Evolutionary conservation across 2,888 invertebrate species (phyloP).

Genomic region (Byasa hedistus): DNA sequence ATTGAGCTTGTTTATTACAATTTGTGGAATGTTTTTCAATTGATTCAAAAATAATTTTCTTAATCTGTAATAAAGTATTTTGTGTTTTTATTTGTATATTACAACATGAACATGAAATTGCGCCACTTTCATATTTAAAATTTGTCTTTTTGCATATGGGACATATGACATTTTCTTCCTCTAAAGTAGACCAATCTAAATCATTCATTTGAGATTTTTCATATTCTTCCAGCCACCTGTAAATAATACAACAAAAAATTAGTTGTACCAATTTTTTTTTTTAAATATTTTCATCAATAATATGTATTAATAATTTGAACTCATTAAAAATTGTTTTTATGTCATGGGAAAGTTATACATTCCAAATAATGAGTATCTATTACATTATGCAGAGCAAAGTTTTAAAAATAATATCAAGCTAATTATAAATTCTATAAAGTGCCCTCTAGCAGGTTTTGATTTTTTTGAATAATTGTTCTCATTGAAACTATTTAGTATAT

Average conservation of each 20-base stretch:
- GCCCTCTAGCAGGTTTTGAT: no score
- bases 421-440: no score
- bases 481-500: no score
- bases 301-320: neutral
- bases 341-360: no score
- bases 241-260: constrained; percentile 22
- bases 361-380: no score
- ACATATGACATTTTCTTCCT: constrained; percentile 69
- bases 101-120: constrained; percentile 59
- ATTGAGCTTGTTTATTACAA: constrained; percentile 55
- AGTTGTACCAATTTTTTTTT: neutral
- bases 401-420: no score
- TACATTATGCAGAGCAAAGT: no score
- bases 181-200: constrained; percentile 63
- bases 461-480: no score
- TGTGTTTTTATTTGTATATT: constrained; percentile 50
- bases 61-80: constrained; percentile 51
- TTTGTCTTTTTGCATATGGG: constrained; percentile 74
- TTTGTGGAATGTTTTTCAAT: constrained; percentile 54
- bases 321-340: no score
- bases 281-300: neutral
- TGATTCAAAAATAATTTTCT: constrained; percentile 46
- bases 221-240: constrained; percentile 67
- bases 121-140: constrained; percentile 43
- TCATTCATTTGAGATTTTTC: constrained; percentile 62